Conservation (phyloP, 1,140 invertebrate species). For the Samia ricini region DNA sequence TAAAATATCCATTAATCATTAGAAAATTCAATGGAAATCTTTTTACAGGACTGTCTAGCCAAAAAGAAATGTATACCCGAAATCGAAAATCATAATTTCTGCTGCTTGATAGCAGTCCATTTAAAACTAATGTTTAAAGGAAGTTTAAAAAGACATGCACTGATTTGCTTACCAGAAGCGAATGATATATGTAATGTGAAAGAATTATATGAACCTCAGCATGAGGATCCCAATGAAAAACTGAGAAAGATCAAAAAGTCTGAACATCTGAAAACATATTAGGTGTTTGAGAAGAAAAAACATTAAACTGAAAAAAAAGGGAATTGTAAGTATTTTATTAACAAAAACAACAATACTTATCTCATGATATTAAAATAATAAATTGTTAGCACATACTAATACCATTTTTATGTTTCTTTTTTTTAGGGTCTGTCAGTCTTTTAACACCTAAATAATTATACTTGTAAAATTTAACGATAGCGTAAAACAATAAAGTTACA, state of each 20-base stretch:
- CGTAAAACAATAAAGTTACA: no score
- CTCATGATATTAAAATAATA: no score
- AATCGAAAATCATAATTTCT: conserved; percentile 37
- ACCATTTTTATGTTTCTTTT: no score
- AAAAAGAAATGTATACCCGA: conserved; percentile 32
- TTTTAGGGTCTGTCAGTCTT: no score
- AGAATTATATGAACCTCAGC: conserved; percentile 77
- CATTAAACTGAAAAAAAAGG: conserved; percentile 74
- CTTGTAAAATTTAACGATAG: no score
- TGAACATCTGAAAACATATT: conserved; percentile 79
- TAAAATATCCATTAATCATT: no score
- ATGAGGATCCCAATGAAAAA: conserved; percentile 79
- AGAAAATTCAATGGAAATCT: not conserved
- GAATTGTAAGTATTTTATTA: conserved; percentile 34
- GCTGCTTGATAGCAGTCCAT: conserved; percentile 53
- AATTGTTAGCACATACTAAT: no score
- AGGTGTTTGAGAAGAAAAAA: conserved; percentile 79
- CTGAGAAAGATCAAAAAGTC: conserved; percentile 77
- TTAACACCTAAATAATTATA: no score
- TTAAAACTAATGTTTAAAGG: conserved; percentile 48
- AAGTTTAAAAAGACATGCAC: conserved; percentile 70
- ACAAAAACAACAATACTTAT: no score
- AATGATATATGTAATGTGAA: conserved; percentile 74
- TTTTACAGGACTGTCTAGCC: conserved; percentile 40
- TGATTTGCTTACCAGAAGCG: conserved; percentile 81